phyloP scores from a whole-genome alignment of 2,888 invertebrate genomes.

The Drosophila neonasuta region DNA sequence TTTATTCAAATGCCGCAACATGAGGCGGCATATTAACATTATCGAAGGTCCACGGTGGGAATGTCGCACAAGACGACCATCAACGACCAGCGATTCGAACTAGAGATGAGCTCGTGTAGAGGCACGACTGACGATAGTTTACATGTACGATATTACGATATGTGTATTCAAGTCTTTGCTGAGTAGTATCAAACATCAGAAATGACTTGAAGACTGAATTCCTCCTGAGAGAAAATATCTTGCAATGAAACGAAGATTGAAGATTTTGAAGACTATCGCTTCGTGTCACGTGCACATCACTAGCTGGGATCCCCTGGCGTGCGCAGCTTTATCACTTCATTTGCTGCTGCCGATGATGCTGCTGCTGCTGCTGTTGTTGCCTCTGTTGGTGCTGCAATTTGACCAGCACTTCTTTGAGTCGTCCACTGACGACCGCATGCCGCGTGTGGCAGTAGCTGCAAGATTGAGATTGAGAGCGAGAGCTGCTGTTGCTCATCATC shows the following conservation, averaged over 20 bases:
- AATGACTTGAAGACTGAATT: no score
- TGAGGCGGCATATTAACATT: slow-evolving; percentile 69
- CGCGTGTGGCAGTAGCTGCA: slow-evolving; percentile 68
- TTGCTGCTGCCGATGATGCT: slow-evolving; percentile 49
- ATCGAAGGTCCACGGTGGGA: slow-evolving; percentile 62
- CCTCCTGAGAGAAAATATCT: no score
- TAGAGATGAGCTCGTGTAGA: slow-evolving; percentile 9
- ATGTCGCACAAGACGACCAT: slow-evolving; percentile 71
- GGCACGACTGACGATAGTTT: not conserved
- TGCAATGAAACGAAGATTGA: not conserved
- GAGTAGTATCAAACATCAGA: no score
- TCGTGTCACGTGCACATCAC: slow-evolving; percentile 11
- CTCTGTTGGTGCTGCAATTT: slow-evolving; percentile 59
- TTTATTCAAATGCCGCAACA: slow-evolving; percentile 75
- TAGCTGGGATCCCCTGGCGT: slow-evolving; percentile 64
- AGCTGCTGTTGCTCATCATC: slow-evolving; percentile 53
- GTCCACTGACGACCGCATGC: slow-evolving; percentile 71
- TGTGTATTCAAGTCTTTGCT: no score
- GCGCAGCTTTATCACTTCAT: slow-evolving; percentile 79
- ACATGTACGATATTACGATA: no score
- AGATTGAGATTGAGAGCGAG: slow-evolving; percentile 45
- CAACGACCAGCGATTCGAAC: slow-evolving; percentile 6
- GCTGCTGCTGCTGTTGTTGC: slow-evolving; percentile 6
- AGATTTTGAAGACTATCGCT: not conserved
- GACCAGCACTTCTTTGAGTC: slow-evolving; percentile 70